Evolutionary conservation across 2,113 vertebrate genomes (phyloP).

Genomic region (Sigmodon hispidus): DNA sequence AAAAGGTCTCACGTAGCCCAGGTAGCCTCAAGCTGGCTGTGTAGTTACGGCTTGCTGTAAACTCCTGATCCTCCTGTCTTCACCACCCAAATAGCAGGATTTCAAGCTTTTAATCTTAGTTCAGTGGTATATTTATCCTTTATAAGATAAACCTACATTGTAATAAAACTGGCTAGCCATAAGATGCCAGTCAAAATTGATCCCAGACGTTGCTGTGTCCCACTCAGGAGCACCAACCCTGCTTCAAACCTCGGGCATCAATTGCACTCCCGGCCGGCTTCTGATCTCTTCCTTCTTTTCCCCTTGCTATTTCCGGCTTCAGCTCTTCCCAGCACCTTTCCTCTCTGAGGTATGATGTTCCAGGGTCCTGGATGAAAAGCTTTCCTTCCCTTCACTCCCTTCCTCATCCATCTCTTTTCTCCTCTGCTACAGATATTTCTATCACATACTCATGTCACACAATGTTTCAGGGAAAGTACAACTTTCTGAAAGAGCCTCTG

Average conservation of each 20-base stretch:
- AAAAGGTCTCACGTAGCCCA: not conserved
- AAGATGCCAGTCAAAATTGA: not conserved
- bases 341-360: not conserved
- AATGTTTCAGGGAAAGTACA: not conserved
- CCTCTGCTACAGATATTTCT: not conserved
- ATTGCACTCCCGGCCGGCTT: fast-evolving
- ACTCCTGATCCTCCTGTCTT: not conserved
- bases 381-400: not conserved
- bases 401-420: not conserved
- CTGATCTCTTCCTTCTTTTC: not conserved
- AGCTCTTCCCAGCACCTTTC: not conserved
- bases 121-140: not conserved
- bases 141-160: not conserved
- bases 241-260: not conserved
- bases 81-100: not conserved
- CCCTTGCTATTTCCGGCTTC: not conserved
- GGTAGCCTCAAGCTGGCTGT: not conserved
- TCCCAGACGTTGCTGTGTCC: not conserved
- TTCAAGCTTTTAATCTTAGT: not conserved
- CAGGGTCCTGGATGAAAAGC: not conserved
- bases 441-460: not conserved
- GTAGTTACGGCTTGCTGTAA: not conserved
- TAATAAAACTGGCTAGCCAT: not conserved
- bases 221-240: not conserved
- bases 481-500: not conserved